Percentiles rank a stretch among this genome's conserved stretches.
Evolutionary conservation across 2,888 invertebrate species (phyloP).

Genomic region (Coelinius sp.): DNA sequence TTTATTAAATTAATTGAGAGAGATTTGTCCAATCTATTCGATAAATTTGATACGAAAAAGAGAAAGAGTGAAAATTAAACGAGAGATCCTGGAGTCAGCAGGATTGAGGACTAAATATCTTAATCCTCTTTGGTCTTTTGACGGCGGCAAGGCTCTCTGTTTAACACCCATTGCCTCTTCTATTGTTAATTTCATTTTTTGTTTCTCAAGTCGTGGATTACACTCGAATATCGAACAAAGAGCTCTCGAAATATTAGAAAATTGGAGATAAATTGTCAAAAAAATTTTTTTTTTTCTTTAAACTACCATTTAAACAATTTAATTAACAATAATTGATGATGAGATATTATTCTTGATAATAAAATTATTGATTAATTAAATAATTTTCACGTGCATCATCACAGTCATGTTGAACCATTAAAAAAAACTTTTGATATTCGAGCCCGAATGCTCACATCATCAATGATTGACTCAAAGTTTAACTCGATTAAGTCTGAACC

Average conservation of each 20-base stretch:
- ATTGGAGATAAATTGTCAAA: too few relatives aligned
- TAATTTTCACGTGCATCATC: too few relatives aligned
- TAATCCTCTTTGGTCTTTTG: conserved; percentile 68
- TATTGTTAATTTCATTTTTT: conserved; percentile 6
- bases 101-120: conserved; percentile 59
- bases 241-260: background rate
- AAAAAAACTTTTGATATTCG: background rate
- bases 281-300: too few relatives aligned
- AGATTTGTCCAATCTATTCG: background rate
- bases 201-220: background rate
- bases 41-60: background rate
- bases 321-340: too few relatives aligned
- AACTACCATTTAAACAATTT: too few relatives aligned
- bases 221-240: background rate
- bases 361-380: too few relatives aligned
- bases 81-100: background rate
- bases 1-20: background rate
- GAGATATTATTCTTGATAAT: too few relatives aligned
- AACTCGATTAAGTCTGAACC: conserved; percentile 46
- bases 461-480: conserved; percentile 33
- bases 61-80: background rate
- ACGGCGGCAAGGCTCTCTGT: conserved; percentile 62
- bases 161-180: conserved; percentile 56
- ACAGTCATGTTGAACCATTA: too few relatives aligned
- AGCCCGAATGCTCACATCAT: background rate